Evolutionary conservation across 2,797 vertebrate species (phyloP).

Genomic region (Gymnopithys bicolor): DNA sequence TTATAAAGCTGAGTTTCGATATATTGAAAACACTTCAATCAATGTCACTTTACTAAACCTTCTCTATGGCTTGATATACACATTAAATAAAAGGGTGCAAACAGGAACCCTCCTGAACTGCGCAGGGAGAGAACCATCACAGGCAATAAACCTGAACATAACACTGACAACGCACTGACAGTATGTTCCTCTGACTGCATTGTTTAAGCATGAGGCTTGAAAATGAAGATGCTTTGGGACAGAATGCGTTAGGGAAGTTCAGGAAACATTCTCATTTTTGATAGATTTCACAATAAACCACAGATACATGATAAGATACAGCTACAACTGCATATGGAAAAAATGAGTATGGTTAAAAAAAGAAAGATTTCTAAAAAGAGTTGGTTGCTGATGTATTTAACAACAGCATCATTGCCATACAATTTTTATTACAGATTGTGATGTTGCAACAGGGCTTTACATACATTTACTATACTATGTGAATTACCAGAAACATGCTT

Average conservation of each 20-base stretch:
- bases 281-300: not conserved
- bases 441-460: not conserved
- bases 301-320: not conserved
- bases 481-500: not conserved
- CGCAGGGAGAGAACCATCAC: not conserved
- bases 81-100: constrained; percentile 44
- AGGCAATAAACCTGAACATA: not conserved
- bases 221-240: not conserved
- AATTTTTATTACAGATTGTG: not conserved
- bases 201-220: not conserved
- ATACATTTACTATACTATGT: not conserved
- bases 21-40: constrained; percentile 64
- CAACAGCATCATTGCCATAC: not conserved
- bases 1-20: constrained; percentile 39
- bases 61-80: constrained; percentile 10
- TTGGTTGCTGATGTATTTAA: not conserved
- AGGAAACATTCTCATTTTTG: not conserved
- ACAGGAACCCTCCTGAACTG: constrained; percentile 27
- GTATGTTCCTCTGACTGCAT: not conserved
- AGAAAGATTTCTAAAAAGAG: not conserved
- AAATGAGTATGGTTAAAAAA: not conserved
- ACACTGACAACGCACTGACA: rapidly evolving
- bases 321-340: not conserved
- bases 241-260: not conserved
- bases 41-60: constrained; percentile 58